These are phyloP conservation scores for Otolemur garnettii DNA, from an alignment of 2,113 vertebrate genomes.

Conservation along the genomic window DNA sequence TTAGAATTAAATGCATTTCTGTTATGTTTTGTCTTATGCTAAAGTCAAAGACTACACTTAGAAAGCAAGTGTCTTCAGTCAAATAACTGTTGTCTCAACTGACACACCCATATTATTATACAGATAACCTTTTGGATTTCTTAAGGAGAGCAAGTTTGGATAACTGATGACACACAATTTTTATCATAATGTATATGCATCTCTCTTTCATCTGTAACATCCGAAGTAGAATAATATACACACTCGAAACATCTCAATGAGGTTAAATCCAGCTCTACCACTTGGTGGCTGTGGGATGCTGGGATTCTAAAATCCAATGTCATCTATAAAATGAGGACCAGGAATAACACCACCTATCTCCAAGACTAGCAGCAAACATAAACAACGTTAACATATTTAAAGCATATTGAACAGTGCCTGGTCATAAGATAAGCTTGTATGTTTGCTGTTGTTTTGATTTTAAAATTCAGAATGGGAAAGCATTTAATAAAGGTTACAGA, in stretches of 20 bases:
- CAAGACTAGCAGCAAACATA: neutral
- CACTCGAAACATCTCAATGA: neutral
- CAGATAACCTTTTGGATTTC: neutral
- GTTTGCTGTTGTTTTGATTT: neutral
- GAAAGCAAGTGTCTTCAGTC: neutral
- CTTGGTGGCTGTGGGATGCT: neutral
- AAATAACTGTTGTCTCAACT: neutral
- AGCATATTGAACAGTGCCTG: neutral
- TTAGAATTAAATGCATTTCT: neutral
- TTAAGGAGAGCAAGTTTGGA: neutral
- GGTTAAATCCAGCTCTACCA: neutral
- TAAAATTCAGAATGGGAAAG: constrained; percentile 36
- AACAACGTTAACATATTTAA: neutral
- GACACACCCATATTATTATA: neutral
- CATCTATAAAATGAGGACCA: neutral
- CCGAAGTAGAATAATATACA: neutral
- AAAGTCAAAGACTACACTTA: constrained; percentile 23
- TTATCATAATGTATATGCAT: neutral
- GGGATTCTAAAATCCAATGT: neutral
- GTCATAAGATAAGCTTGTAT: neutral
- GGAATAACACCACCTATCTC: neutral
- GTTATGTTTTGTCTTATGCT: neutral
- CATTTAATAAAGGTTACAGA: neutral
- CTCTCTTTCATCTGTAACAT: neutral
- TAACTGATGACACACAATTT: neutral